Evolutionary conservation across 2,113 vertebrate genomes (phyloP).

Genomic region (Rhinolophus sinicus): DNA sequence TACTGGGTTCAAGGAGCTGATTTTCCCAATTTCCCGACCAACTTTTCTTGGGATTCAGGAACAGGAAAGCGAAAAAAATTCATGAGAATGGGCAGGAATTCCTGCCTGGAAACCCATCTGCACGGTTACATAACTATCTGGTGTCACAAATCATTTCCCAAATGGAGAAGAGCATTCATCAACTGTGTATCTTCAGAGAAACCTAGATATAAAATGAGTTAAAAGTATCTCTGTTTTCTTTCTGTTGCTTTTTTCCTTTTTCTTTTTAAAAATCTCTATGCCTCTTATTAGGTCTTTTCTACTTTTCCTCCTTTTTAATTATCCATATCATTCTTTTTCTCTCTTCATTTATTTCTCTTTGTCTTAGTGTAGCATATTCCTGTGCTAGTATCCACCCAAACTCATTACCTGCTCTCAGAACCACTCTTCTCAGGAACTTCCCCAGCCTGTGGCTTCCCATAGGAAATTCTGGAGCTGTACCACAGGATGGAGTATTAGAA

Average conservation of each 20-base stretch:
- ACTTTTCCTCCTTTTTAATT: neutral
- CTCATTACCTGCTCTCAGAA: neutral
- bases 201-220: neutral
- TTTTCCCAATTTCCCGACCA: no score
- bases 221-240: neutral
- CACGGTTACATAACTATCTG: neutral
- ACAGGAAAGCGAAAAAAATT: no score
- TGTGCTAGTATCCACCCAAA: neutral
- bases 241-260: neutral
- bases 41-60: no score
- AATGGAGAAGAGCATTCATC: neutral
- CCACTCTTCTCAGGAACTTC: neutral
- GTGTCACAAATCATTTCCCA: neutral
- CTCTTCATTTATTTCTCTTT: neutral
- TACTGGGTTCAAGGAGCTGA: no score
- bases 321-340: neutral
- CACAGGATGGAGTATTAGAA: neutral
- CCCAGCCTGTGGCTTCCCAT: neutral
- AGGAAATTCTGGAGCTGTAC: neutral
- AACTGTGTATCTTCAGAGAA: neutral
- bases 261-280: neutral
- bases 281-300: neutral
- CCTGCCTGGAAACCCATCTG: no score
- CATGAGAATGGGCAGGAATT: no score
- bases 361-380: neutral